phyloP scores from a whole-genome alignment of 1,140 invertebrate genomes.

The Sitodiplosis mosellana region DNA sequence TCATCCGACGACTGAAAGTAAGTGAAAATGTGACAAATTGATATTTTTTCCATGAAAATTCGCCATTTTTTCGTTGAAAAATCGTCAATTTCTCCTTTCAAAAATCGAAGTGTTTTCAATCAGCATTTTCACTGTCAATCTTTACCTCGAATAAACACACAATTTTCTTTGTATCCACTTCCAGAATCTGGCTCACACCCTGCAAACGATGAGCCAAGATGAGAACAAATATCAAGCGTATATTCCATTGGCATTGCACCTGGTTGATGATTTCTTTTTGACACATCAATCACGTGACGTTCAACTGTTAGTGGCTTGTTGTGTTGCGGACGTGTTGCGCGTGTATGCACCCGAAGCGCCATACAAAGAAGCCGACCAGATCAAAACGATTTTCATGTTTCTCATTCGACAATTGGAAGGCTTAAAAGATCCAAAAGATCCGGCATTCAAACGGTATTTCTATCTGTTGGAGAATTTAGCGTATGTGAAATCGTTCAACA shows the following conservation, averaged over 20 bases:
- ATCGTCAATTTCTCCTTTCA: slow-evolving; percentile 2
- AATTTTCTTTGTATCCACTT: slow-evolving; percentile 1
- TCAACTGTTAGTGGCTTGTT: slow-evolving; percentile 85
- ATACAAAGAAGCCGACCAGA: slow-evolving; percentile 86
- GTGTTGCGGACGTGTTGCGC: slow-evolving; percentile 88
- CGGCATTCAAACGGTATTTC: slow-evolving; percentile 95
- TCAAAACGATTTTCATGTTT: slow-evolving; percentile 86
- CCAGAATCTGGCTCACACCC: slow-evolving; percentile 73
- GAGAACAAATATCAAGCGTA: slow-evolving; percentile 87
- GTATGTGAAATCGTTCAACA: slow-evolving; percentile 97
- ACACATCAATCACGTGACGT: slow-evolving; percentile 84
- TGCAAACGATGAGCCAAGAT: slow-evolving; percentile 93
- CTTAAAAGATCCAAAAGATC: slow-evolving; percentile 88
- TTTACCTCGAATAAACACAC: no score
- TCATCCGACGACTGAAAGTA: slow-evolving; percentile 85
- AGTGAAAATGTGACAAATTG: slow-evolving; percentile 1
- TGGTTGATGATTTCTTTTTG: slow-evolving; percentile 84
- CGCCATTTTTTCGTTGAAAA: slow-evolving; percentile 1
- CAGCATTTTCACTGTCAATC: no score
- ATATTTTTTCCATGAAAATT: slow-evolving; percentile 2
- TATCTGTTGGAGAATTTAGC: slow-evolving; percentile 90
- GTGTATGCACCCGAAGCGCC: slow-evolving; percentile 98
- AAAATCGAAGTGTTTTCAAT: no score
- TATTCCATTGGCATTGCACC: slow-evolving; percentile 80
- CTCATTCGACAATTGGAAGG: slow-evolving; percentile 87